Conservation (phyloP, 2,888 invertebrate species). For the Trachelus troglodyta region DNA sequence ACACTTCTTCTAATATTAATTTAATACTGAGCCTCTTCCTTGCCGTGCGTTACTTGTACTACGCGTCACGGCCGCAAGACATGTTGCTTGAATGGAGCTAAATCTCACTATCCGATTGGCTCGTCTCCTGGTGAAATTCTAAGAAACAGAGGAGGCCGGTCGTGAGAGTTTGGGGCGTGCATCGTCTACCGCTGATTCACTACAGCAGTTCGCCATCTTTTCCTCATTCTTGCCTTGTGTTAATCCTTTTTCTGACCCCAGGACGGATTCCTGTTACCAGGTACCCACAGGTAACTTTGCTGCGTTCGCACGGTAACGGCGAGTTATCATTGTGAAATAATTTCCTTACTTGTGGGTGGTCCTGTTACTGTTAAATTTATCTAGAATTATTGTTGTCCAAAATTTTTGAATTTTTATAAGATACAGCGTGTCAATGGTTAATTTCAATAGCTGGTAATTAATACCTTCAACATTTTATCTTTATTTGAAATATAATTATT, state of each 20-base stretch:
- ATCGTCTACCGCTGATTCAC: slow-evolving; percentile 57
- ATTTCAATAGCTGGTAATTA: too few relatives aligned
- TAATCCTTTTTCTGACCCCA: neutral
- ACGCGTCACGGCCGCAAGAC: slow-evolving; percentile 14
- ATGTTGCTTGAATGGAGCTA: slow-evolving; percentile 34
- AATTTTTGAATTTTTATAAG: too few relatives aligned
- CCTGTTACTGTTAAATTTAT: too few relatives aligned
- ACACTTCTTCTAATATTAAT: neutral
- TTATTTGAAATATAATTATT: too few relatives aligned
- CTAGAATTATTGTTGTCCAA: too few relatives aligned
- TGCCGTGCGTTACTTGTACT: neutral
- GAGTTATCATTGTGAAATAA: too few relatives aligned
- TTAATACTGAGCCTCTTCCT: slow-evolving; percentile 1
- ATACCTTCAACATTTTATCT: too few relatives aligned
- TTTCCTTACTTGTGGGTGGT: too few relatives aligned
- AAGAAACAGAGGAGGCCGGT: slow-evolving; percentile 34
- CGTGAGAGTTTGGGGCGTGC: slow-evolving; percentile 38
- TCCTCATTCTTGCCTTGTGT: slow-evolving; percentile 37
- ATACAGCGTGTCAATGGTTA: too few relatives aligned
- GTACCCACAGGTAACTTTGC: too few relatives aligned
- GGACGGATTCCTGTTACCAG: too few relatives aligned
- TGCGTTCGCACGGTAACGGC: too few relatives aligned
- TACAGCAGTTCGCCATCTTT: slow-evolving; percentile 47
- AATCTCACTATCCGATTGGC: slow-evolving; percentile 37
- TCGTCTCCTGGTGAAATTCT: slow-evolving; percentile 36